A percentile compares a stretch with the other conserved stretches of the same genome.
Conservation (phyloP, 2,797 vertebrate species). For the Rhadinocentrus ornatus region DNA sequence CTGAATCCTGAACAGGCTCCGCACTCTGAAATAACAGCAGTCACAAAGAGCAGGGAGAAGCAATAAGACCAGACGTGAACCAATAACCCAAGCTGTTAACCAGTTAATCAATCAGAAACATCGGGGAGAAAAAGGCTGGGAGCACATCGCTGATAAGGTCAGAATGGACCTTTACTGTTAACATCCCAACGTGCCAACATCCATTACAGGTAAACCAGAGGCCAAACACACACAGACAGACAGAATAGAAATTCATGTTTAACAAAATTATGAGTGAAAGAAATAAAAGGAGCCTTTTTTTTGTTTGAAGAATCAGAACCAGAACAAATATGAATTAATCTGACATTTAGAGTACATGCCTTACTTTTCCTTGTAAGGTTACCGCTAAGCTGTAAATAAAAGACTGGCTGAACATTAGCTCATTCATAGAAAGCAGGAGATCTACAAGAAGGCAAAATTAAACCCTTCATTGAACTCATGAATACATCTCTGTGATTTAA, state of each 20-base stretch:
- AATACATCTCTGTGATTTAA: neutral
- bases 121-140: neutral
- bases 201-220: conserved; percentile 36
- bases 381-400: conserved; percentile 9
- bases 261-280: neutral
- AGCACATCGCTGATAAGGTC: conserved; percentile 51
- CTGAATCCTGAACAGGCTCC: conserved; percentile 1
- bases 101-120: neutral
- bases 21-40: conserved; percentile 1
- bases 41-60: neutral
- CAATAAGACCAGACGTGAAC: neutral
- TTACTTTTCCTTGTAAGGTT: neutral
- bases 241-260: neutral
- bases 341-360: conserved; percentile 26
- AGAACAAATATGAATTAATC: conserved; percentile 26
- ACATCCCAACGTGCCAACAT: conserved; percentile 42
- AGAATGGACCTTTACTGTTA: conserved; percentile 43
- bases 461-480: neutral
- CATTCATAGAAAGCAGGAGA: neutral
- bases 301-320: conserved; percentile 18
- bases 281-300: neutral
- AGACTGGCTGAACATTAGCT: neutral
- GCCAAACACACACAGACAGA: conserved; percentile 33
- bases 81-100: neutral
- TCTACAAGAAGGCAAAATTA: neutral